These are phyloP conservation scores for Euplagia quadripunctaria DNA, from an alignment of 2,888 invertebrate species.

Conservation along the genomic window DNA sequence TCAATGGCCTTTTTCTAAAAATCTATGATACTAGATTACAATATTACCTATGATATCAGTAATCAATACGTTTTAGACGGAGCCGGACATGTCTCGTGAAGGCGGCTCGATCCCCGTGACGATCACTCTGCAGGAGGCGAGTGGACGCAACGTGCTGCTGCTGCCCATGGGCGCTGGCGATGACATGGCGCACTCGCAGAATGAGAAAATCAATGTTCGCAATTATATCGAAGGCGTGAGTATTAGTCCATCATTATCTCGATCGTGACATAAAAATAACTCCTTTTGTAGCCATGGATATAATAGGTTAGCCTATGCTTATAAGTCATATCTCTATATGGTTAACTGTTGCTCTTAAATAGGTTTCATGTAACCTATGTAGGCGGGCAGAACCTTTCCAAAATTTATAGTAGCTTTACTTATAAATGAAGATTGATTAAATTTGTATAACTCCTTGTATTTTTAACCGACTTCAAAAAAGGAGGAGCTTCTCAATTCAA, in stretches of 20 bases:
- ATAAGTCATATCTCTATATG: no score
- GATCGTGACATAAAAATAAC: not conserved
- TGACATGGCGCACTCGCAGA: conserved; percentile 99
- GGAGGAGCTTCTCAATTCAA: no score
- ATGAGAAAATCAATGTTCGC: conserved; percentile 97
- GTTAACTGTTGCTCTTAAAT: no score
- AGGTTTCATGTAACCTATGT: no score
- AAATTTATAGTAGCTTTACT: no score
- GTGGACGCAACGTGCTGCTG: conserved; percentile 97
- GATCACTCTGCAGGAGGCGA: conserved; percentile 96
- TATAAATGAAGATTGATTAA: no score
- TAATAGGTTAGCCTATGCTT: no score
- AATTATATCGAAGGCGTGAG: conserved; percentile 98
- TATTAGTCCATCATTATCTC: conserved; percentile 34
- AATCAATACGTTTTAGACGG: conserved; percentile 81
- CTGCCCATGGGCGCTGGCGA: conserved; percentile 98
- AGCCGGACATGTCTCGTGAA: conserved; percentile 98
- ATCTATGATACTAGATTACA: not conserved
- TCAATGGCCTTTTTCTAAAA: no score
- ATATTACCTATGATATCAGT: not conserved
- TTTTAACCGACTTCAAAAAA: no score
- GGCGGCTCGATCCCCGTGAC: conserved; percentile 99
- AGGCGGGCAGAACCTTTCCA: no score
- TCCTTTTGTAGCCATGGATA: not conserved
- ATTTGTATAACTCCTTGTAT: no score